Percentiles rank a stretch among this genome's conserved stretches.
phyloP scores from a whole-genome alignment of 2,113 vertebrate species.

The Leuciscus idus region DNA sequence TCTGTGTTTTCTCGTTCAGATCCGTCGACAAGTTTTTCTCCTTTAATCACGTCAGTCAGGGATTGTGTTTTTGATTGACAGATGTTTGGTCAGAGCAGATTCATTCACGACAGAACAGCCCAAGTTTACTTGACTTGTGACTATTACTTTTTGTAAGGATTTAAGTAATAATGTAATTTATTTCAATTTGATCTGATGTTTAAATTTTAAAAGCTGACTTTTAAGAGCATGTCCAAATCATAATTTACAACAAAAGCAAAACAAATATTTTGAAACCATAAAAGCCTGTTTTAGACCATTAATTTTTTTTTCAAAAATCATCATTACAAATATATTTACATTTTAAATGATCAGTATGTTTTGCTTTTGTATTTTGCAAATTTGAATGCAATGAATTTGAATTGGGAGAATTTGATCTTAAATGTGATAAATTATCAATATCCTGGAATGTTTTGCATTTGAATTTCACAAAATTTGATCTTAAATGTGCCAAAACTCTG shows the following conservation, averaged over 20 bases:
- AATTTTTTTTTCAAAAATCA: not conserved
- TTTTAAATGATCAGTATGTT: not conserved
- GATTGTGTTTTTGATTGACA: not conserved
- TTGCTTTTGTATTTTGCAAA: not conserved
- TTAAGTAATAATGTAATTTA: no score
- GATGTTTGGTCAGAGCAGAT: slow-evolving; percentile 2
- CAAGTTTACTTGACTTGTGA: not conserved
- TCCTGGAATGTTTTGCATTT: not conserved
- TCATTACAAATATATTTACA: not conserved
- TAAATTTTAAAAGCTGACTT: not conserved
- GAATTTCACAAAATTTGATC: not conserved
- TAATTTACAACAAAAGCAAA: not conserved
- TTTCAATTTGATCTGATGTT: not conserved
- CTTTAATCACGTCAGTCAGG: not conserved
- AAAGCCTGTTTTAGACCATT: not conserved
- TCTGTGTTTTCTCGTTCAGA: not conserved
- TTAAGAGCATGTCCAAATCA: not conserved
- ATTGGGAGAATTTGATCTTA: not conserved
- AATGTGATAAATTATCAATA: not conserved
- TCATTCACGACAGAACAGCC: not conserved
- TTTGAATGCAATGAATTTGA: not conserved
- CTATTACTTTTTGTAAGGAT: no score
- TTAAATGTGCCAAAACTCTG: not conserved
- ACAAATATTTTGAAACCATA: not conserved
- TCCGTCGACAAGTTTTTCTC: not conserved